Percentiles rank a stretch among this genome's conserved stretches.
Evolutionary conservation across 2,113 vertebrate genomes (phyloP).

Genomic region (Platysternon megacephalum): DNA sequence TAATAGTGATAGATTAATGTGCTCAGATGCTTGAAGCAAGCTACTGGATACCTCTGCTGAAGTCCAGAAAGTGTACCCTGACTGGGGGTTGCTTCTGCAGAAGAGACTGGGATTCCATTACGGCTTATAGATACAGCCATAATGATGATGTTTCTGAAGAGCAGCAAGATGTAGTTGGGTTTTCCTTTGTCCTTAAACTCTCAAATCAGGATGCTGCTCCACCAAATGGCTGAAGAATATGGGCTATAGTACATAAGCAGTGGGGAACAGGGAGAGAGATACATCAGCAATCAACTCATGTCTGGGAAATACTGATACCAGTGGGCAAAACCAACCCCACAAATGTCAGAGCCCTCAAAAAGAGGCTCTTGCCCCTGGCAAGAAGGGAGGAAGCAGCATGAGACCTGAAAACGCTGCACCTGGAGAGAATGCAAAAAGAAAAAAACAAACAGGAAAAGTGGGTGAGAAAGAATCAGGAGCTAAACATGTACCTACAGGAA

Average conservation of each 20-base stretch:
- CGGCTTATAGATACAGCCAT: background rate
- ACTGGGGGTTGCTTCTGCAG: conserved; percentile 78
- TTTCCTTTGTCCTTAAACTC: conserved; percentile 88
- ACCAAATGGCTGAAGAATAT: conserved; percentile 85
- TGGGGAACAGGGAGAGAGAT: conserved; percentile 82
- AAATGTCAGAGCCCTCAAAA: fast-evolving
- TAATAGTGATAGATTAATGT: conserved; percentile 96
- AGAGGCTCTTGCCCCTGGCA: fast-evolving
- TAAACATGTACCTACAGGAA: background rate
- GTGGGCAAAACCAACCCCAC: background rate
- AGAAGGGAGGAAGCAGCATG: fast-evolving
- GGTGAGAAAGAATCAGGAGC: conserved; percentile 42
- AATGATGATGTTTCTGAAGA: conserved; percentile 80
- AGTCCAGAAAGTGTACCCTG: conserved; percentile 88
- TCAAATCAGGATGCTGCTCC: conserved; percentile 88
- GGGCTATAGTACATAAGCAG: conserved; percentile 86
- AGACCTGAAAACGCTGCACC: conserved; percentile 84
- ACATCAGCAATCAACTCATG: conserved; percentile 40
- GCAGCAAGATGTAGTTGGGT: conserved; percentile 67
- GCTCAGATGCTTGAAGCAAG: conserved; percentile 95
- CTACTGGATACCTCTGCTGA: conserved; percentile 95
- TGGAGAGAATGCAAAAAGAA: conserved; percentile 84
- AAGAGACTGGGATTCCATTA: no score
- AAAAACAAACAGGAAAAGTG: conserved; percentile 65
- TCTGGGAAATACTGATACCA: fast-evolving